These are phyloP conservation scores for Gymnarchus niloticus DNA, from an alignment of 2,113 vertebrate genomes.

Conservation along the genomic window DNA sequence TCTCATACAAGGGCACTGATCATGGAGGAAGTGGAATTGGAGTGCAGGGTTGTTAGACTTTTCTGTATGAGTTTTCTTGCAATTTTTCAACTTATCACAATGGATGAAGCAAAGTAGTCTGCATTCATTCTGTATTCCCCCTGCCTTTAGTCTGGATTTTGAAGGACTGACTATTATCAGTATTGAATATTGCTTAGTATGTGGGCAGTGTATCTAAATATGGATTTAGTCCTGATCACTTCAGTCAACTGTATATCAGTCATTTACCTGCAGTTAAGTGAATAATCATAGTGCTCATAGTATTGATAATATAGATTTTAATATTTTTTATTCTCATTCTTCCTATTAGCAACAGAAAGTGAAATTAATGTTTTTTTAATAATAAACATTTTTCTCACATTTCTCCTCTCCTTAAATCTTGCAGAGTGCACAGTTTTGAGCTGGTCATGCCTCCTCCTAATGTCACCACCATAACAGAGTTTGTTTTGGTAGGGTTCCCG, in stretches of 20 bases:
- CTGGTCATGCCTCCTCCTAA: neutral
- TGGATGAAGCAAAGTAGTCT: too few relatives aligned
- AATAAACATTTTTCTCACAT: neutral
- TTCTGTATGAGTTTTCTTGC: too few relatives aligned
- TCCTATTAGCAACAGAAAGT: neutral
- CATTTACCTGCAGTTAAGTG: too few relatives aligned
- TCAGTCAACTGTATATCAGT: too few relatives aligned
- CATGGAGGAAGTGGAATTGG: neutral
- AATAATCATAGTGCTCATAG: neutral
- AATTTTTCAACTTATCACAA: too few relatives aligned
- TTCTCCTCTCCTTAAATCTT: neutral
- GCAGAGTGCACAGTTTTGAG: neutral
- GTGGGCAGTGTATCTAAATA: too few relatives aligned
- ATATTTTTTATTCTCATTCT: neutral
- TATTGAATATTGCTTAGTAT: too few relatives aligned
- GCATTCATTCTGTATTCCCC: too few relatives aligned
- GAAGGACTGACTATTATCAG: too few relatives aligned
- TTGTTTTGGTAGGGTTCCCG: conserved; percentile 24
- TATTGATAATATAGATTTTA: neutral
- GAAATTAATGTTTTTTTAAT: neutral
- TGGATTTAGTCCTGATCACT: too few relatives aligned
- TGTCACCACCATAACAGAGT: neutral
- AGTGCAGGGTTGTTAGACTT: too few relatives aligned
- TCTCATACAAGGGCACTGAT: neutral
- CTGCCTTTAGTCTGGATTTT: too few relatives aligned